Base-by-base conservation (phyloP, 2,888 invertebrate species). In the Calephelis perditalis region DNA sequence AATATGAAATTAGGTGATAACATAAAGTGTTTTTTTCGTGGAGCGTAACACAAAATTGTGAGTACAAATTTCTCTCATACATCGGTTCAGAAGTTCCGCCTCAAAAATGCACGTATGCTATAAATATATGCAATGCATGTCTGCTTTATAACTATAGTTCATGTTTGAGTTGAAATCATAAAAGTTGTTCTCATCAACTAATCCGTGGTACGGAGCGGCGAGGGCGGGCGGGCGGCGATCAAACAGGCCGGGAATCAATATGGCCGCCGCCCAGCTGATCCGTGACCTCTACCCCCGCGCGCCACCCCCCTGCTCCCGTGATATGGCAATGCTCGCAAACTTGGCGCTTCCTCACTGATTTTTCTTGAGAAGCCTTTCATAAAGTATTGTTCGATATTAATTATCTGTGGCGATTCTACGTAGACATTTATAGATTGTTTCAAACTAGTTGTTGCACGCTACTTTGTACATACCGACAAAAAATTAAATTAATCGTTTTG, bases 231-330 rank as follows among this genome's bases (percentile, higher is more conserved):
- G 82, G 82, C 83, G 86, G 86, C 87, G 86, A 87, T 88, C 87
- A 87, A 87, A 86, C 86, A 86, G 86, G 86, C 84, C 82, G 84
- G 81, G 89, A 89, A 89, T 89, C 89, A 89, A 89, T 89, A 89
- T 88, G 89, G 87, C 86, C 84, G 88, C 86, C 87, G 84, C 88
- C 89, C 87, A 87, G 89, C 89, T 88, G 89, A 89, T 89, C 88
- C 86, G 86, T 84, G 86, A 86, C 86, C 87, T 82, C 86, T 81
- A 77, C 82, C 74, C 79, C 81, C 83, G 77, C 83, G 73, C 69
- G 70, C 69, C 73, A 69, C 62, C 40, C 57, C 61, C 56, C 62
- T 73, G 67, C 67, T 63, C 66, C 67, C 58, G 58, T 61, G 61
- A 61, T 65, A 58, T 64, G 47, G 49, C 49, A 49, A 49, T 66